Conservation (phyloP, 2,797 vertebrate species). For the Hydrophis major region DNA sequence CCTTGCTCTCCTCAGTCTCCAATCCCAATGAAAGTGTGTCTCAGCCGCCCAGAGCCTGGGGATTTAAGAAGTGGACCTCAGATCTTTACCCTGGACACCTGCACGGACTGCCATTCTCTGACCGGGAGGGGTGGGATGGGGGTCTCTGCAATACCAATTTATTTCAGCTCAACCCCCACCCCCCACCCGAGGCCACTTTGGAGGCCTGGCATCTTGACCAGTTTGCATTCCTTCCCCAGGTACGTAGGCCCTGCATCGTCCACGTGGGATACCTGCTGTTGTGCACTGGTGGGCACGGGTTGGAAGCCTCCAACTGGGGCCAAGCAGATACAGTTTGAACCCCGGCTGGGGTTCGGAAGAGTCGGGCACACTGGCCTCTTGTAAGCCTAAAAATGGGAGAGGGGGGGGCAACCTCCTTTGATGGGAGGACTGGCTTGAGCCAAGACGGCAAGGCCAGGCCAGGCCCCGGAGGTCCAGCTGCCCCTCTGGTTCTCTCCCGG, state of each 20-base stretch:
- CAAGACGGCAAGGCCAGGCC: rapidly evolving
- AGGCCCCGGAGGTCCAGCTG: neutral
- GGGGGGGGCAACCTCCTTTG: neutral
- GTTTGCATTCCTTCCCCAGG: neutral
- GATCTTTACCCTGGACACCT: neutral
- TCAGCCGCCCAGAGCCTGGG: neutral
- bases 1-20: too few species aligned
- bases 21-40: too few species aligned
- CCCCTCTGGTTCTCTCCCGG: neutral
- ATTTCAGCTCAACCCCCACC: neutral
- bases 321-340: neutral
- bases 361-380: neutral
- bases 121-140: neutral
- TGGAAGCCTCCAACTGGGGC: neutral
- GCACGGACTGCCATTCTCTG: neutral
- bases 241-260: constrained; percentile 34
- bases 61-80: neutral
- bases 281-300: constrained; percentile 1
- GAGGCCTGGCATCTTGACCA: neutral
- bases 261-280: constrained; percentile 31
- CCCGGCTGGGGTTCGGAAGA: too few species aligned
- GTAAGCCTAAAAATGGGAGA: too few species aligned
- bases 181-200: neutral
- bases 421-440: neutral
- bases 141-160: neutral